Evolutionary conservation across 2,797 vertebrate species (phyloP).

Genomic region (Iguana delicatissima): DNA sequence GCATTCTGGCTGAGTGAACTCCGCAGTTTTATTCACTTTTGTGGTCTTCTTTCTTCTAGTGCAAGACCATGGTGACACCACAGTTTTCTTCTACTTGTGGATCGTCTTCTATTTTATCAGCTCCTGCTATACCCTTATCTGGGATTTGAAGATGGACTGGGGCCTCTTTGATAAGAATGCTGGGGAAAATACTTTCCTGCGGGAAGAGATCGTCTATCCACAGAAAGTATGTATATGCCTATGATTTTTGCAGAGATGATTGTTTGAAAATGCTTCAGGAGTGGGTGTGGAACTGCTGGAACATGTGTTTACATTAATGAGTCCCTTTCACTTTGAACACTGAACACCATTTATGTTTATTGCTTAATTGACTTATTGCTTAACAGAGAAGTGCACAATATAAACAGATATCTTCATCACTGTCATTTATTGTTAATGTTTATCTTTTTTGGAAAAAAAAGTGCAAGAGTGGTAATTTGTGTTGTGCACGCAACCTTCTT

Average conservation of each 20-base stretch:
- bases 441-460: no score
- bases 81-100: conserved; percentile 94
- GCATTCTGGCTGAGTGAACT: neutral
- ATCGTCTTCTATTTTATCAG: conserved; percentile 90
- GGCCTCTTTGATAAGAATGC: conserved; percentile 97
- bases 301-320: neutral
- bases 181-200: conserved; percentile 96
- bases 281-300: neutral
- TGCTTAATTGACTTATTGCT: no score
- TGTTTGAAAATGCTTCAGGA: neutral
- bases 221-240: conserved; percentile 90
- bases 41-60: conserved; percentile 79
- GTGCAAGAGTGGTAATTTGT: neutral
- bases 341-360: no score
- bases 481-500: neutral
- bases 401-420: neutral
- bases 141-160: conserved; percentile 99
- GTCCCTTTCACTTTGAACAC: neutral
- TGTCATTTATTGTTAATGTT: neutral
- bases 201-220: conserved; percentile 98
- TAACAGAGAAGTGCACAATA: neutral
- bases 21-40: neutral
- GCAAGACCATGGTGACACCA: conserved; percentile 80
- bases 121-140: conserved; percentile 96
- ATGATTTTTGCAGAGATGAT: neutral